These are phyloP conservation scores for Clarias pachynema DNA, from an alignment of 2,797 vertebrate species.

Conservation along the genomic window DNA sequence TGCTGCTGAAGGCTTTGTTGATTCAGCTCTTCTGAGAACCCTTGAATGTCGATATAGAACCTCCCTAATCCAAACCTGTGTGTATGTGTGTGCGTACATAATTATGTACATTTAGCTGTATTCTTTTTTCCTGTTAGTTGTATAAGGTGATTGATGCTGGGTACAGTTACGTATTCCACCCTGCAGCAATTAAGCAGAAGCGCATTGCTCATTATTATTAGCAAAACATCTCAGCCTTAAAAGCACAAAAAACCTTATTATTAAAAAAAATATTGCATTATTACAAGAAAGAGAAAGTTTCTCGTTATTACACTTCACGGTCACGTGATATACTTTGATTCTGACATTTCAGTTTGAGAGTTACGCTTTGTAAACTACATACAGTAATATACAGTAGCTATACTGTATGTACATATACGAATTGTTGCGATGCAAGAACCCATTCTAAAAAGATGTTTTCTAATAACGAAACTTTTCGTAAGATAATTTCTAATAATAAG, in stretches of 20 bases:
- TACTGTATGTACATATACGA: background rate
- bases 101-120: background rate
- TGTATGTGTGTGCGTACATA: background rate
- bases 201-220: background rate
- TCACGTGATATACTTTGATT: background rate
- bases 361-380: background rate
- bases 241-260: background rate
- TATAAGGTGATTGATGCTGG: background rate
- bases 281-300: too few relatives aligned
- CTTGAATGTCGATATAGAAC: background rate
- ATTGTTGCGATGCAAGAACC: background rate
- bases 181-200: background rate
- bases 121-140: background rate
- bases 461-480: background rate
- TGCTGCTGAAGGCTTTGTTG: slow-evolving; percentile 2
- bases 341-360: background rate
- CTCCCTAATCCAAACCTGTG: background rate
- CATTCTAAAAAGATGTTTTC: background rate
- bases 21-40: slow-evolving; percentile 10
- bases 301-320: background rate
- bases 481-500: background rate
- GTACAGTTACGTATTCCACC: background rate
- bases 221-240: too few relatives aligned
- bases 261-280: background rate
- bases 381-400: background rate